Conservation (phyloP, 2,113 vertebrate genomes). For the Riparia riparia region DNA sequence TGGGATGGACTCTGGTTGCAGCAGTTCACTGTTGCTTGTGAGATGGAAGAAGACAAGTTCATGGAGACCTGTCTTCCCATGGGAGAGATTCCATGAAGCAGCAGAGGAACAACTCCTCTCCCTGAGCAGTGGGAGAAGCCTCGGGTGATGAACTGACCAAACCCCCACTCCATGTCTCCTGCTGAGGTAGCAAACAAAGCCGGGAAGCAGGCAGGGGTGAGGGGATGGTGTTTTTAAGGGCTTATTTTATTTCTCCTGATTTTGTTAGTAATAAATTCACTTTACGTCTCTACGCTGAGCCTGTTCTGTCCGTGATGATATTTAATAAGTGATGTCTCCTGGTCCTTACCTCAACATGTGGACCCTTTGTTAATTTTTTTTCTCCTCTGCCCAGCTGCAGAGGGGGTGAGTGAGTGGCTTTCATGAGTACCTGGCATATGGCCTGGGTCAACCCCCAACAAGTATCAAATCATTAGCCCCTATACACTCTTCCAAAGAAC, state of each 20-base stretch:
- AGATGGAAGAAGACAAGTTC: background rate
- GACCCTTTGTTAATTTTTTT: background rate
- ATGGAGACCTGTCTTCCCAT: background rate
- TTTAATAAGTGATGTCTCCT: background rate
- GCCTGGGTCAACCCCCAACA: background rate
- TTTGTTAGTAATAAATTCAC: background rate
- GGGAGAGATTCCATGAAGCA: background rate
- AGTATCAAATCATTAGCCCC: background rate
- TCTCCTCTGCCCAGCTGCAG: background rate
- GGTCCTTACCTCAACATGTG: background rate
- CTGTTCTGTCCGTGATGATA: background rate
- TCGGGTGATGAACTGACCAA: background rate
- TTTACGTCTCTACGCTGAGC: background rate
- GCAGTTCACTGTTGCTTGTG: accelerated
- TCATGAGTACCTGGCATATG: background rate
- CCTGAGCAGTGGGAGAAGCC: background rate
- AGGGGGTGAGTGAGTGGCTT: background rate
- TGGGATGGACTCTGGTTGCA: background rate
- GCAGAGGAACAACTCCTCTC: accelerated
- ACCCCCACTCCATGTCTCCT: background rate
- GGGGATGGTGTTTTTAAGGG: accelerated
- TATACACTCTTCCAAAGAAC: background rate
- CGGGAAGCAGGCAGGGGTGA: background rate
- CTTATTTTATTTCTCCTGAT: background rate
- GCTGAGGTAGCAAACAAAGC: background rate